Conservation (phyloP, 2,888 invertebrate species). For the Eutolmus rufibarbis region DNA sequence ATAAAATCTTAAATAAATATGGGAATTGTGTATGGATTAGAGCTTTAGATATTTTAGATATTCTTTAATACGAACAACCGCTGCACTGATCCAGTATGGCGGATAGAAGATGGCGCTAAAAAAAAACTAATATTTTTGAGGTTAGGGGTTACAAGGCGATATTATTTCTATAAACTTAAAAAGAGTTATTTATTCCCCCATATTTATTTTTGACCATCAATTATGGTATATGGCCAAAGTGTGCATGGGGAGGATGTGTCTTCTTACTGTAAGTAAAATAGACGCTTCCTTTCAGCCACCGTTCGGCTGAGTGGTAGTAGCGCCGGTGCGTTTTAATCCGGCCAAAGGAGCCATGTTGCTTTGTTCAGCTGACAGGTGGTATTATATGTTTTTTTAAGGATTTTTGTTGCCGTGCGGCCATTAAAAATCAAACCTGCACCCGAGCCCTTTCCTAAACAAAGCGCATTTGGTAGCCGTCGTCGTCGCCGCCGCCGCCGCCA, state of each 20-base stretch:
- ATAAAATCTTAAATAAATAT: too few species aligned
- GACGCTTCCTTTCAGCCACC: neutral
- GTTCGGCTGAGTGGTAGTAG: neutral
- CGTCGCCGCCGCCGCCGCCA: neutral
- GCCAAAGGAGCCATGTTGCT: neutral
- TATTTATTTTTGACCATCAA: neutral
- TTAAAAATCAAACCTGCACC: constrained; percentile 10
- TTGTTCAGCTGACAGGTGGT: constrained; percentile 22
- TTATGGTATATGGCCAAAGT: neutral
- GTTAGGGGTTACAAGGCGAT: too few species aligned
- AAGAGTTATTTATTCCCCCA: neutral
- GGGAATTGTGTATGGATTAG: too few species aligned
- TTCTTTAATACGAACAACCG: too few species aligned
- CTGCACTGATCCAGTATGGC: too few species aligned
- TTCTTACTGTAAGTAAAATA: neutral
- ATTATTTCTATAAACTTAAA: neutral
- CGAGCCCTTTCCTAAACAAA: constrained; percentile 20
- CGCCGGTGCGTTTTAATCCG: neutral
- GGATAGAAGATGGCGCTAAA: too few species aligned
- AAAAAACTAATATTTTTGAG: too few species aligned
- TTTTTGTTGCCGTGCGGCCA: neutral
- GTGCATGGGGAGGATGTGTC: neutral
- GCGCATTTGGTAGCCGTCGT: neutral
- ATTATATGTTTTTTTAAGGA: constrained; percentile 1
- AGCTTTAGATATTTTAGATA: too few species aligned